Conservation (phyloP, 2,113 vertebrate genomes). For the Anolis sagrei region DNA sequence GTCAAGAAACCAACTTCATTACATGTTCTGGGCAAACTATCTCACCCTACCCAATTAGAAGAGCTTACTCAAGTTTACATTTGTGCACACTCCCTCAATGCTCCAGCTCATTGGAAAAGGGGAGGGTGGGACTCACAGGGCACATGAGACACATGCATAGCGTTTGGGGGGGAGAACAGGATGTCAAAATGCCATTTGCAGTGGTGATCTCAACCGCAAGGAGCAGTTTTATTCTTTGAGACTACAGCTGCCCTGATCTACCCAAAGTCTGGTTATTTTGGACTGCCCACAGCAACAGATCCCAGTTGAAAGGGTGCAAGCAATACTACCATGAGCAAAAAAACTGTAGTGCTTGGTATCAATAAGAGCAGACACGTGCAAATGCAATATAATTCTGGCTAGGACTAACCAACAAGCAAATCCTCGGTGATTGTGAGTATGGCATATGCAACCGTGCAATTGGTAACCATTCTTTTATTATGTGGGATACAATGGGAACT, state of each 20-base stretch:
- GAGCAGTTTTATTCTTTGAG: too few species aligned
- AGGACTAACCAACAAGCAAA: neutral
- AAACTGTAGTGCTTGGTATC: neutral
- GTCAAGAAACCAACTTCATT: neutral
- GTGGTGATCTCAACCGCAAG: neutral
- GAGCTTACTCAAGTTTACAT: neutral
- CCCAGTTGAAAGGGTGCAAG: too few species aligned
- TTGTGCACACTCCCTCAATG: neutral
- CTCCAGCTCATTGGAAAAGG: too few species aligned
- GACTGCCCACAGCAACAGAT: too few species aligned
- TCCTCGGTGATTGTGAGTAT: neutral
- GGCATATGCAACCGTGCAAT: neutral
- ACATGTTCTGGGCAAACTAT: too few species aligned
- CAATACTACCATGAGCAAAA: too few species aligned
- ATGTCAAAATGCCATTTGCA: neutral
- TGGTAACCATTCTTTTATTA: neutral
- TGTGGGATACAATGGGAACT: too few species aligned
- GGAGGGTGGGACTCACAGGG: too few species aligned
- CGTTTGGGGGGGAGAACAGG: neutral
- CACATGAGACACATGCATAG: too few species aligned
- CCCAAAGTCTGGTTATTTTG: neutral
- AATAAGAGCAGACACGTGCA: too few species aligned
- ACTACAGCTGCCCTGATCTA: neutral
- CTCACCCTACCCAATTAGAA: neutral
- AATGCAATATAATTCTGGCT: neutral